A percentile compares a stretch with the other conserved stretches of the same genome.
phyloP scores from a whole-genome alignment of 2,888 invertebrate genomes.

The Polia nebulosa region DNA sequence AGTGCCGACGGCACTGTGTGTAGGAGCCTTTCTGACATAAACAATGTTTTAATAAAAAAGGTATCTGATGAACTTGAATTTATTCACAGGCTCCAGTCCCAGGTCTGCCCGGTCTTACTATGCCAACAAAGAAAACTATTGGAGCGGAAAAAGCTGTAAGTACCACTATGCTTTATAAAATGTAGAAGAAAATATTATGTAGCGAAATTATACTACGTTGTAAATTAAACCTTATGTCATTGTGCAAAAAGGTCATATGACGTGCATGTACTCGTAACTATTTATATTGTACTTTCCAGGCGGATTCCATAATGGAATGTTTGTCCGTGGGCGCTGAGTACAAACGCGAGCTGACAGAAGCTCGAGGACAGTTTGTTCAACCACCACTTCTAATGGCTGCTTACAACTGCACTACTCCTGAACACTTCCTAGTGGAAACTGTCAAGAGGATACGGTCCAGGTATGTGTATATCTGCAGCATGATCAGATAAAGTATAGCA shows the following conservation, averaged over 20 bases:
- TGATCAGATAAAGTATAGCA: too few relatives aligned
- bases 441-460: conserved; percentile 95
- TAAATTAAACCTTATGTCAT: neutral
- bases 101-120: conserved; percentile 93
- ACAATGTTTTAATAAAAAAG: neutral
- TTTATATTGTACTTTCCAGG: conserved; percentile 81
- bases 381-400: conserved; percentile 96
- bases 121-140: conserved; percentile 97
- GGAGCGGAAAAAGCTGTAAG: conserved; percentile 96
- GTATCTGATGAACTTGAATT: neutral
- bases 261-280: too few relatives aligned
- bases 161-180: conserved; percentile 66
- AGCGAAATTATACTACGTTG: neutral
- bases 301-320: conserved; percentile 98
- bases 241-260: neutral
- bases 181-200: neutral
- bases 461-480: conserved; percentile 90
- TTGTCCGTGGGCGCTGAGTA: conserved; percentile 94
- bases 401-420: conserved; percentile 93
- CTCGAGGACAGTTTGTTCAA: conserved; percentile 87
- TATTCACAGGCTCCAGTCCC: conserved; percentile 91
- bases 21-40: too few relatives aligned
- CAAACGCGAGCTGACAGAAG: conserved; percentile 90
- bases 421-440: conserved; percentile 96
- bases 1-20: too few relatives aligned